phyloP scores from a whole-genome alignment of 2,888 invertebrate genomes.

The Drosophila macrospina region DNA sequence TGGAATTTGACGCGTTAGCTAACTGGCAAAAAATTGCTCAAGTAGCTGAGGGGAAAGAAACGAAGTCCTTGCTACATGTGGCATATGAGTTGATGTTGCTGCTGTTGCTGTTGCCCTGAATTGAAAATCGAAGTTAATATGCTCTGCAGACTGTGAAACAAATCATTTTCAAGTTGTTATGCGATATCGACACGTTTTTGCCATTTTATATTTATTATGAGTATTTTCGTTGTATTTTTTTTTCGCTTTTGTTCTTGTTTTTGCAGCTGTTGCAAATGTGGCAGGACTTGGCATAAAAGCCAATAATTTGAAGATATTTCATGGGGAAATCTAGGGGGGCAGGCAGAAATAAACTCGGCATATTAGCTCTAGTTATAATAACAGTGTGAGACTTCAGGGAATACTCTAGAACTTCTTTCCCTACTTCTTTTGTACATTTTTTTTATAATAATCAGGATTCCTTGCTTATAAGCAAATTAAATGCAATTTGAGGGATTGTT shows the following conservation, averaged over 20 bases:
- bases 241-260: constrained; percentile 13
- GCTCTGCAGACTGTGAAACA: constrained; percentile 80
- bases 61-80: constrained; percentile 33
- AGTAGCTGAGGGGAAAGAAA: constrained; percentile 28
- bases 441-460: constrained; percentile 6
- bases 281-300: constrained; percentile 59
- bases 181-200: constrained; percentile 84
- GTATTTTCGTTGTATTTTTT: constrained; percentile 48
- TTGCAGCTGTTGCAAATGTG: constrained; percentile 70
- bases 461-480: constrained; percentile 28
- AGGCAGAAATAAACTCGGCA: background rate
- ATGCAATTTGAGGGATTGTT: constrained; percentile 33
- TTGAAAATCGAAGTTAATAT: constrained; percentile 82
- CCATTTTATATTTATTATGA: constrained; percentile 83
- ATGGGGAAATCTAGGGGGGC: constrained; percentile 24
- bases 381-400: background rate
- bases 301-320: constrained; percentile 78
- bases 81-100: constrained; percentile 34
- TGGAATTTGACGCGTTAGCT: constrained; percentile 65
- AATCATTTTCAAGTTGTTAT: constrained; percentile 83
- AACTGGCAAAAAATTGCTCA: constrained; percentile 66
- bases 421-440: background rate
- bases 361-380: constrained; percentile 4
- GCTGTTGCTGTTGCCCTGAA: constrained; percentile 53
- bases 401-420: background rate